Percentiles rank a stretch among this genome's conserved stretches.
phyloP scores from a whole-genome alignment of 2,113 vertebrate genomes.

The Caranx ignobilis region DNA sequence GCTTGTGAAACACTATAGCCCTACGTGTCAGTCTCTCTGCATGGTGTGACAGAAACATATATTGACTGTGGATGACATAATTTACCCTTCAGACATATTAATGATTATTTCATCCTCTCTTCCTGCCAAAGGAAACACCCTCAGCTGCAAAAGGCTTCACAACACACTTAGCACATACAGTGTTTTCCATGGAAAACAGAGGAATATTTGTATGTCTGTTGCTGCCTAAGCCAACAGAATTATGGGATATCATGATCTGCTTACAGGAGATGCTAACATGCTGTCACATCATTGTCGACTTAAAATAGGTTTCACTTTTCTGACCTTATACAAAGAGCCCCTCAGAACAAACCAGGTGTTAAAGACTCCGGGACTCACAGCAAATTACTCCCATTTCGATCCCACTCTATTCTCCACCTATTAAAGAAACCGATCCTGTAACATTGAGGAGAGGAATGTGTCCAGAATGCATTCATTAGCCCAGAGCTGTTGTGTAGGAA shows the following conservation, averaged over 20 bases:
- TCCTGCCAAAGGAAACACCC: slow-evolving; percentile 65
- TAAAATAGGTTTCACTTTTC: slow-evolving; percentile 33
- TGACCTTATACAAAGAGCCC: slow-evolving; percentile 34
- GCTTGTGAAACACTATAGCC: slow-evolving; percentile 52
- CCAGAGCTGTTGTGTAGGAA: slow-evolving; percentile 52
- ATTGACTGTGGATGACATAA: slow-evolving; percentile 73
- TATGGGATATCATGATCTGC: slow-evolving; percentile 27
- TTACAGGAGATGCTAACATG: slow-evolving; percentile 16
- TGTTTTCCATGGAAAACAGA: slow-evolving; percentile 70
- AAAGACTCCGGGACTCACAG: slow-evolving; percentile 37
- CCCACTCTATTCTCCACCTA: slow-evolving; percentile 27
- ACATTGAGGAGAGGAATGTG: slow-evolving; percentile 27
- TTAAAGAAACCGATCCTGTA: slow-evolving; percentile 46
- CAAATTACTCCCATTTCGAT: slow-evolving; percentile 63
- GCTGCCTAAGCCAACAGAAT: slow-evolving; percentile 27
- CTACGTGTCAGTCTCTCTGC: slow-evolving; percentile 49
- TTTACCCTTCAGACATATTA: slow-evolving; percentile 72
- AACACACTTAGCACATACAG: slow-evolving; percentile 41
- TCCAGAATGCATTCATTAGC: slow-evolving; percentile 51
- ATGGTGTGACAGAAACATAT: slow-evolving; percentile 37
- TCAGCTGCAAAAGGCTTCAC: slow-evolving; percentile 37
- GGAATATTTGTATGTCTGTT: slow-evolving; percentile 3
- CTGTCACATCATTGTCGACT: slow-evolving; percentile 14
- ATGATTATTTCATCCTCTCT: slow-evolving; percentile 67
- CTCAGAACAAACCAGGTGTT: slow-evolving; percentile 52